Base-by-base conservation (phyloP, 2,888 invertebrate species). In the Pristionchus japonicus region DNA sequence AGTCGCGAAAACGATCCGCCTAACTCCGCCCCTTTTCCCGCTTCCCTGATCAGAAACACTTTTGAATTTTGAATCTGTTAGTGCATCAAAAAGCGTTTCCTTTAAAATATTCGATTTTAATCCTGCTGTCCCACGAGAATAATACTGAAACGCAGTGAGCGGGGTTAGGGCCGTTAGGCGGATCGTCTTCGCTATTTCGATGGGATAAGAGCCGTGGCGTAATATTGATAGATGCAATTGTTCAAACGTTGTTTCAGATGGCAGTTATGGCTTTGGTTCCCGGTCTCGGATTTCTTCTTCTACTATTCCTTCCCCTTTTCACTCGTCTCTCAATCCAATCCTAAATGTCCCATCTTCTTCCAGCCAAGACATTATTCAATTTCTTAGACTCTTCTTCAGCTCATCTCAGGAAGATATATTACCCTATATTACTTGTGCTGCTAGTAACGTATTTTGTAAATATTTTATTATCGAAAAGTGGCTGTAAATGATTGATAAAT, bases 161-260 rank as follows among this genome's bases (percentile, higher is more conserved):
- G n/a, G n/a, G n/a, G n/a, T n/a, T n/a, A n/a, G n/a, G n/a, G n/a
- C n/a, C n/a, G n/a, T n/a, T n/a, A n/a, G n/a, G n/a, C n/a, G n/a
- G n/a, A n/a, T n/a, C n/a, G n/a, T n/a, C n/a, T n/a, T n/a, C n/a
- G n/a, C n/a, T n/a, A n/a, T n/a, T n/a, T n/a, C n/a, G n/a, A n/a
- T n/a, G n/a, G n/a, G n/a, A n/a, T n/a, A n/a, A n/a, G n/a, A n/a
- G n/a, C n/a, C n/a, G n/a, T n/a, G n/a, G n/a, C n/a, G n/a, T n/a
- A n/a, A n/a, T n/a, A n/a, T n/a, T n/a, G n/a, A n/a, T n/a, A n/a
- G n/a, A n/a, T n/a, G n/a, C n/a, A n/a, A n/a, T n/a, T n/a, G n/a
- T n/a, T n/a, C n/a, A n/a, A n/a, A n/a, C n/a, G n/a, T 86, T 27
- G n/a, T 88, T 90, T 64, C 91, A 91, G 91, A 87, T 90, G 34